These are phyloP conservation scores for Drosophila sordidula DNA, from an alignment of 2,888 invertebrate species.

Conservation along the genomic window DNA sequence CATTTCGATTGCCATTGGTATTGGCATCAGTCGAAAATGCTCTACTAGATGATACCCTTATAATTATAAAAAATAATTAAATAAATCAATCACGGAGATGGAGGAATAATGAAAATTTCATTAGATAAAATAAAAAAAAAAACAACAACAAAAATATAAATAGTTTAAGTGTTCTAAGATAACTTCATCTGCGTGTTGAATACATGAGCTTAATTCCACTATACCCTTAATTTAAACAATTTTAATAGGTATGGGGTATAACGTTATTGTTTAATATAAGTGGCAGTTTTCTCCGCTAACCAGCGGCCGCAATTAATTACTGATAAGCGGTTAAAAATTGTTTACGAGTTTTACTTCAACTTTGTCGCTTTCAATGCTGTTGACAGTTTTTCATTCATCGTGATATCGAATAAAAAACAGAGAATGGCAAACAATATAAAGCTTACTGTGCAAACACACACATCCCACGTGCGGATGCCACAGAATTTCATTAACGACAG, in stretches of 20 bases:
- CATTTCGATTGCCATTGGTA: slow-evolving; percentile 2
- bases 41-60: neutral
- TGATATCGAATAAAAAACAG: neutral
- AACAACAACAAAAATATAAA: too few species aligned
- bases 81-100: too few species aligned
- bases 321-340: slow-evolving; percentile 10
- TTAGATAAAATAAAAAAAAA: too few species aligned
- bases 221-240: neutral
- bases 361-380: slow-evolving; percentile 1
- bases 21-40: neutral
- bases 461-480: neutral
- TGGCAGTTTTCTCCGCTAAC: neutral
- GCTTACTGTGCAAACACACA: slow-evolving; percentile 2
- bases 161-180: too few species aligned
- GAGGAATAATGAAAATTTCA: too few species aligned
- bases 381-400: slow-evolving; percentile 4
- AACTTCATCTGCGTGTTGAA: too few species aligned
- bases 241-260: neutral
- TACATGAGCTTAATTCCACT: neutral
- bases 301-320: slow-evolving; percentile 2
- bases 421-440: slow-evolving; percentile 3
- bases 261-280: slow-evolving; percentile 1
- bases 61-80: too few species aligned
- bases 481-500: slow-evolving; percentile 1
- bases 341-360: slow-evolving; percentile 1